Evolutionary conservation across 2,797 vertebrate genomes (phyloP), one percentile per base, ranked within the genome.

Genomic region (Gallirallus australis): DNA sequence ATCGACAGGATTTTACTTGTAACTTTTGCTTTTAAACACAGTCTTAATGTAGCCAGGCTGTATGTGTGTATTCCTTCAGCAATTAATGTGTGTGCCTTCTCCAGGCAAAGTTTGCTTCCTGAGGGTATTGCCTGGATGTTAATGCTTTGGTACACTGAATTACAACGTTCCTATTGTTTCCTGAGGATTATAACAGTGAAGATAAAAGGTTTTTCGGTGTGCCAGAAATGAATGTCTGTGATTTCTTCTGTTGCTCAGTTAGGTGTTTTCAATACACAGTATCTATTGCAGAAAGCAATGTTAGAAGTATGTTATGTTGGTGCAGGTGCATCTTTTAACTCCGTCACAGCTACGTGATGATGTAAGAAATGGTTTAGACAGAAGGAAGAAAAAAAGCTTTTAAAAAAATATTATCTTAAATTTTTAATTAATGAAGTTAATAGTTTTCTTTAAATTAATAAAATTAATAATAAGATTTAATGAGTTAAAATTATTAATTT

Each of bases 351-450:
- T 71, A 3, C 25, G 12, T 57, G 16, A 75, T 91, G 45, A 8
- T 2, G 2, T 23, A 25, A 60, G 35, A 89, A 81, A 54, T 8
- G 0, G 6, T 39, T 73, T 70, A 59, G 15, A 17, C 11, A 12
- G 7, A 2, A 45, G 2, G 2, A 3, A 23, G 65, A 64, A 0
- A 0, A 25, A 28, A 57, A 0, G 1, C 2, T 6, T 25, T 14
- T 42, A 42, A 45, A 45, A 45, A 45, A 45, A 19, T 42, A 18
- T 42, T 42, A 45, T 45, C 37, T 45, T 45, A 19, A 18, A 42
- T 19, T 45, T 7, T 19, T 19, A 45, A 45, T 45, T 45, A 45
- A 45, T 42, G 16, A 45, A 19, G 9, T 45, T 19, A 45, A 19
- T 45, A 45, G 9, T 45, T 42, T 18, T 42, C 18, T 45, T 45